Evolutionary conservation across 2,113 vertebrate genomes (phyloP), one percentile per base, ranked within the genome.

Genomic region (Genyomyrus donnyi): DNA sequence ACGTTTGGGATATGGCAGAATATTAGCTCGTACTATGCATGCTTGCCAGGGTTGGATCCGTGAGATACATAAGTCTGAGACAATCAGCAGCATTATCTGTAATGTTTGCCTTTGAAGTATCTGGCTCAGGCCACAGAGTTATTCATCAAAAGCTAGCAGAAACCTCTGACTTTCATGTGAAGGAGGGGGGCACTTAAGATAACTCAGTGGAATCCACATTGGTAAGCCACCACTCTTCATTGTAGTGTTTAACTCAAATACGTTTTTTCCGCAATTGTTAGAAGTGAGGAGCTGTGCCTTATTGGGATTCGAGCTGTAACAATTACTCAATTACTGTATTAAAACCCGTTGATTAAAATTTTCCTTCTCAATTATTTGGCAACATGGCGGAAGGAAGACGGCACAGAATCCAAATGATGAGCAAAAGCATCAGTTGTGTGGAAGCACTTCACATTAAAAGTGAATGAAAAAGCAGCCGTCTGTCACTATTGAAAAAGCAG

Each of bases 191-290:
- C 8, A 31, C 27, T n/a, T n/a, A n/a, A 31, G 62, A 27, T 31
- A 70, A 13, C 17, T 21, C 62, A 70, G 24, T 70, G 24, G 62
- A 70, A 13, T n/a, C 62, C 24, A 70, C 62, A 13, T 70, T 70
- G 24, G 62, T 70, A 31, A 31, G n/a, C 62, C 62, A 31, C n/a
- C 24, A 70, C 24, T 27, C n/a, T 70, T 31, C 11, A 56, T 21
- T 56, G 53, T 21, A 56, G 5, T 21, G 19, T 56, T 56, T 21
- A 6, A 56, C 19, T 56, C 11, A 93, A 94, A 96, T 94, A 94
- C 95, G 56, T n/a, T n/a, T 58, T 58, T 9, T n/a, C 56, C 2
- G 0, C 56, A 62, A 8, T 21, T 56, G 53, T 62, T 62, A 62
- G 56, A 62, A 62, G 24, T 62, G 24, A n/a, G 21, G 21, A 62